Base-by-base conservation (phyloP, 2,888 invertebrate species). In the Drosophila demipolita region DNA sequence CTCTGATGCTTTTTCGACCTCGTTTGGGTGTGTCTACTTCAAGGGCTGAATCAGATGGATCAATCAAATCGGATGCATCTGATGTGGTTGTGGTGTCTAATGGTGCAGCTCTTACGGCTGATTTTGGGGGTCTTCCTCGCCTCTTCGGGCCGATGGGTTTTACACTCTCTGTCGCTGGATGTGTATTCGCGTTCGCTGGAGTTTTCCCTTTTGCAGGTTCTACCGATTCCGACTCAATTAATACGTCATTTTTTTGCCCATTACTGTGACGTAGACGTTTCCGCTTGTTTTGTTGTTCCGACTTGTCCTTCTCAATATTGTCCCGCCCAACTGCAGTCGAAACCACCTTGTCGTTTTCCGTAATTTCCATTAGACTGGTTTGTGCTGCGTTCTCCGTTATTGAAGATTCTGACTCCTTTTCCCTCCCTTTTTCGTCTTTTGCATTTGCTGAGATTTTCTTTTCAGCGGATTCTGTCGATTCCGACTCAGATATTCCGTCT, bases 41-140 rank as follows among this genome's bases (percentile, higher is more conserved):
- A 33, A 32, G 45, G 8, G 29, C 23, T 12, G 54, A 38, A 6
- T 38, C 35, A 15, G n/a, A 29, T 32, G 32, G 15, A 42, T 32
- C 20, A 2, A 32, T 42, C 9, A 32, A 29, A 29, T 20, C 29
- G 15, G 57, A 32, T 42, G 40, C 20, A 9, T 57, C 40, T 11
- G 57, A 1, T 57, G 15, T 42, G 20, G 42, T 38, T 8, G 48
- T 17, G 1, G 48, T 17, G 1, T 40, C 3, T n/a, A 42, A 15
- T 35, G 32, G 23, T 17, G 38, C 17, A 32, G 15, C 32, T 26
- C 3, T 32, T 29, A 35, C n/a, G 9, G 9, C 29, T 9, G 52
- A 6, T 9, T 52, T 75, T 23, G 42, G 58, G 0, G 59, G 59
- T 17, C 77, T 66, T 20, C 72, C 66, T 23, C 77, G 55, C 23